A percentile compares a stretch with the other conserved stretches of the same genome.
Conservation (phyloP, 1,140 invertebrate species). For the Cotesia glomerata region DNA sequence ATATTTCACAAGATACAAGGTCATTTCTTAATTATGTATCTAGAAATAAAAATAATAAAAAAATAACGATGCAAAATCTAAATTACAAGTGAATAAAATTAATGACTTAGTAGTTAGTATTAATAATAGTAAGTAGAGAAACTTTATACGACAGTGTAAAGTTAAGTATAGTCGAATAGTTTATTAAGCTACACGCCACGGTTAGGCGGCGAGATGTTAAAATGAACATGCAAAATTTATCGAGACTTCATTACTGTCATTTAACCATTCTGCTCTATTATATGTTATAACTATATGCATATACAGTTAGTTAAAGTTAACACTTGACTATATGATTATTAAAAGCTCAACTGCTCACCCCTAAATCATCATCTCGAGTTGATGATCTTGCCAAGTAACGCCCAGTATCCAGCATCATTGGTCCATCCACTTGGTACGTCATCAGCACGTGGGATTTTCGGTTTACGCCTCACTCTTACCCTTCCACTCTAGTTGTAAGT, state of each 20-base stretch:
- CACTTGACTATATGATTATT: conserved; percentile 46
- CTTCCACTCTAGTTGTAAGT: conserved; percentile 37
- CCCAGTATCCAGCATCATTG: conserved; percentile 45
- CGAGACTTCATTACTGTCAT: conserved; percentile 48
- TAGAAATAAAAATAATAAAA: no score
- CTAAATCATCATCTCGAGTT: conserved; percentile 28
- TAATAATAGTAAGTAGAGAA: no score
- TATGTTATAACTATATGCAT: no score
- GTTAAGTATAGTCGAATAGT: background rate
- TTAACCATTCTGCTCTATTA: conserved; percentile 29
- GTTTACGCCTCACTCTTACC: conserved; percentile 41
- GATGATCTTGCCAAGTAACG: conserved; percentile 52
- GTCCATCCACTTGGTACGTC: conserved; percentile 7
- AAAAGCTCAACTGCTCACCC: conserved; percentile 37
- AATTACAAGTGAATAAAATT: no score
- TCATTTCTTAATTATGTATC: no score
- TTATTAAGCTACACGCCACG: conserved; percentile 26
- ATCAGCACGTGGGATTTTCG: conserved; percentile 33
- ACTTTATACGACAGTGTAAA: no score
- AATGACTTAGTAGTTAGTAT: no score
- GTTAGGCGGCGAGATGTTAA: background rate
- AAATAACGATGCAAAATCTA: no score
- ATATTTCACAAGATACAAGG: no score
- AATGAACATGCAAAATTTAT: conserved; percentile 22
- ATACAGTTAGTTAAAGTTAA: conserved; percentile 18